phyloP scores from a whole-genome alignment of 2,888 invertebrate species.

The Synergus umbraculus region DNA sequence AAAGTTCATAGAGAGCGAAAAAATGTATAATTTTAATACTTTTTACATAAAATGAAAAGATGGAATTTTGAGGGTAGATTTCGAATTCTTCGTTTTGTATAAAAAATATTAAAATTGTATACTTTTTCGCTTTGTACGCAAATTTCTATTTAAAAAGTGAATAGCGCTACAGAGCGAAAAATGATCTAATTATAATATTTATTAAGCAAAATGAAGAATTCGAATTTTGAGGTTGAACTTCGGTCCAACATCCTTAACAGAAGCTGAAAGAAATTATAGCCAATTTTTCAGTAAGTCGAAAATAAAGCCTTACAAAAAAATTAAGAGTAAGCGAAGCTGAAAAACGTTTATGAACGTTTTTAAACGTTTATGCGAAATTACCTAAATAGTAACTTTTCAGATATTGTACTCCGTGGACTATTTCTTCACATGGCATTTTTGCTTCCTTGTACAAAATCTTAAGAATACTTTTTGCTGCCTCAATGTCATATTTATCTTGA shows the following conservation, averaged over 20 bases:
- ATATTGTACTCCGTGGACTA: conserved; percentile 73
- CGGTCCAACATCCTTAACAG: not conserved
- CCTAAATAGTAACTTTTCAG: conserved; percentile 75
- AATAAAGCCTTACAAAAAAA: not conserved
- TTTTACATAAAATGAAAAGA: no score
- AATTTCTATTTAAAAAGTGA: no score
- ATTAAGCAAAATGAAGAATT: no score
- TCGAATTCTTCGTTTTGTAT: no score
- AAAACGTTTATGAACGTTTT: conserved; percentile 47
- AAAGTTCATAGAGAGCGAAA: no score
- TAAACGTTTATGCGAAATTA: conserved; percentile 68
- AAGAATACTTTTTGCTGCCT: conserved; percentile 70
- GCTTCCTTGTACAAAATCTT: conserved; percentile 66
- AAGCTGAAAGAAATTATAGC: not conserved
- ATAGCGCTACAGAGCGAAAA: no score
- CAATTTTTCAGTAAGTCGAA: conserved; percentile 4
- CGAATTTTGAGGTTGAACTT: no score
- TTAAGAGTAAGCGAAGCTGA: not conserved
- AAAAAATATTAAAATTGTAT: no score
- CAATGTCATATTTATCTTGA: conserved; percentile 72
- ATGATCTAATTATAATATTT: no score
- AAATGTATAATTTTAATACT: no score
- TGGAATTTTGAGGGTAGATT: no score
- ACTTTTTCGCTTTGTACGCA: no score
- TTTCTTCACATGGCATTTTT: conserved; percentile 73